Percentiles rank a stretch among this genome's conserved stretches.
phyloP scores from a whole-genome alignment of 2,113 vertebrate species.

The Oceanodroma tethys region DNA sequence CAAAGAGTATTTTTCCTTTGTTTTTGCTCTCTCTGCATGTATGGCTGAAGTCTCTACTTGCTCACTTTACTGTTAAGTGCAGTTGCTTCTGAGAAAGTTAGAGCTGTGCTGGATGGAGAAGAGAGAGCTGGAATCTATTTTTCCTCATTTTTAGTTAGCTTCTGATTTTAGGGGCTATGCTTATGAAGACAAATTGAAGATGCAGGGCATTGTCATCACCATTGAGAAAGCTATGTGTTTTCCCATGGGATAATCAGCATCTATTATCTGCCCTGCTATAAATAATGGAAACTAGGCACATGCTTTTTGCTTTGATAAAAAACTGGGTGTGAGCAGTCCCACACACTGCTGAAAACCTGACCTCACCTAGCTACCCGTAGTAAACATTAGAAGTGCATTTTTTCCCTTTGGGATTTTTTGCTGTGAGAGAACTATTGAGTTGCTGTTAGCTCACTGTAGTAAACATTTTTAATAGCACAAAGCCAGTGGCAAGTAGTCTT shows the following conservation, averaged over 20 bases:
- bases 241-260: not conserved
- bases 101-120: not conserved
- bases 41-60: not conserved
- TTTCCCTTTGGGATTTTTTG: not conserved
- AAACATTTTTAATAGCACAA: constrained; percentile 22
- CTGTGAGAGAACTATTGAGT: not conserved
- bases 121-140: not conserved
- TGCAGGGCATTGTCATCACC: not conserved
- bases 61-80: not conserved
- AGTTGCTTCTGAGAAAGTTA: not conserved
- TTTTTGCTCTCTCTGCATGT: not conserved
- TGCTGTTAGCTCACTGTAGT: not conserved
- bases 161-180: not conserved
- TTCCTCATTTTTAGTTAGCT: not conserved
- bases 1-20: not conserved
- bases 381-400: not conserved
- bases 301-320: not conserved
- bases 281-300: not conserved
- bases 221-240: not conserved
- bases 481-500: not conserved
- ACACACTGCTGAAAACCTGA: not conserved
- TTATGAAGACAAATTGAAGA: not conserved
- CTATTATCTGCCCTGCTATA: not conserved
- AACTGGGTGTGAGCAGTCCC: not conserved
- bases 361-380: not conserved